Percentiles rank a stretch among this genome's conserved stretches.
Conservation (phyloP, 2,888 invertebrate species). For the Deilephila porcellus region DNA sequence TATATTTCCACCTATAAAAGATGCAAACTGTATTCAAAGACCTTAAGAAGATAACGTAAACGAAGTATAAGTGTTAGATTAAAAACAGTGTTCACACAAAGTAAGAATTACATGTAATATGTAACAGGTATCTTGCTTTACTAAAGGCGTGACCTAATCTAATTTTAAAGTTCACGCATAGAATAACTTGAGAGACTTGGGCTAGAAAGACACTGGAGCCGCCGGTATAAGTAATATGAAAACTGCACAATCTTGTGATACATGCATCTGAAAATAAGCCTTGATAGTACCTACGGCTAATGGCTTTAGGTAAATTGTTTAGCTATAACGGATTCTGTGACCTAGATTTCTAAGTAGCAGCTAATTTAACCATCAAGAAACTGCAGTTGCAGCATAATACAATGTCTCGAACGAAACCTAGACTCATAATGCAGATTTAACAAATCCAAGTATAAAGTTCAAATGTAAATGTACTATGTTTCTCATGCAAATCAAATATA, state of each 20-base stretch:
- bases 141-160: neutral
- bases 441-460: neutral
- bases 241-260: neutral
- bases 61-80: no score
- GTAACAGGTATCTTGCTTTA: neutral
- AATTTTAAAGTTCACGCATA: neutral
- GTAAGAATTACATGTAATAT: neutral
- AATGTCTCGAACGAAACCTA: neutral
- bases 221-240: neutral
- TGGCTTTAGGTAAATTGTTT: neutral
- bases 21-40: no score
- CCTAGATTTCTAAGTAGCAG: constrained; percentile 51
- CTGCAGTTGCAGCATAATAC: neutral
- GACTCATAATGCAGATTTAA: neutral
- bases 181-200: neutral
- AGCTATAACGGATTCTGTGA: constrained; percentile 53
- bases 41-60: no score
- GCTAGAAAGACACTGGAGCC: neutral
- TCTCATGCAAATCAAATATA: no score
- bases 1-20: no score
- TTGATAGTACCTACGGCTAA: neutral
- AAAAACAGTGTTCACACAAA: neutral
- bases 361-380: constrained; percentile 13
- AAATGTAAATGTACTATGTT: no score
- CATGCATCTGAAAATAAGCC: neutral